Conservation (phyloP, 2,797 vertebrate genomes). For the Crypturellus tataupa region DNA sequence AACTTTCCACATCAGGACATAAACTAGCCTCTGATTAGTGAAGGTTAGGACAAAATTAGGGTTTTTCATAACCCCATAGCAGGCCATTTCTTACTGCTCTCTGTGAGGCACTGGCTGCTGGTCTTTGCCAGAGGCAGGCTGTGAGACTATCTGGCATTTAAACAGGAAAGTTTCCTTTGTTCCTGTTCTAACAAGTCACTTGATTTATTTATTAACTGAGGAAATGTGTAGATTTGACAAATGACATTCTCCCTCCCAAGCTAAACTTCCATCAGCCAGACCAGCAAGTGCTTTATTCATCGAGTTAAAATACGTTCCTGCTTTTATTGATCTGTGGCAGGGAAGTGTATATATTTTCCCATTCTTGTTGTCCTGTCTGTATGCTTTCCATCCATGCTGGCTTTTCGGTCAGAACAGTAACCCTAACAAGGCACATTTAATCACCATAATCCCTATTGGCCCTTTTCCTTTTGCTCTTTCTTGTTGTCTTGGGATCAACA, state of each 20-base stretch:
- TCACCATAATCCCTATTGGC: background rate
- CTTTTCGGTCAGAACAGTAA: background rate
- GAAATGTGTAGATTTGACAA: constrained; percentile 22
- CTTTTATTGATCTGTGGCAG: background rate
- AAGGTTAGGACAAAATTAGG: background rate
- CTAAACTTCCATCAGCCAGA: background rate
- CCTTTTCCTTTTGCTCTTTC: background rate
- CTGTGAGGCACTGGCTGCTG: background rate
- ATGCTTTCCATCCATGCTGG: background rate
- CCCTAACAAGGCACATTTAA: background rate
- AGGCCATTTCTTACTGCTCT: background rate
- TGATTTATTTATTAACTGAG: constrained; percentile 20
- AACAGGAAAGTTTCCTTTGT: background rate
- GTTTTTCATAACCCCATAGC: background rate
- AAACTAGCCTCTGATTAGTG: background rate
- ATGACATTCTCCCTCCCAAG: background rate
- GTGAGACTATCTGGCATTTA: background rate
- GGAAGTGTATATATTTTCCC: background rate
- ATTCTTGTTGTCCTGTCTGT: background rate
- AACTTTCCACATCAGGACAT: background rate
- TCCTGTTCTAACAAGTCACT: background rate
- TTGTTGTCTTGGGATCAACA: background rate
- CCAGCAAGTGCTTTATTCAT: background rate
- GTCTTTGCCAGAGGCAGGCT: background rate
- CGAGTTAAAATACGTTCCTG: background rate